Conservation (phyloP, 2,113 vertebrate species). For the Seriola quinqueradiata region DNA sequence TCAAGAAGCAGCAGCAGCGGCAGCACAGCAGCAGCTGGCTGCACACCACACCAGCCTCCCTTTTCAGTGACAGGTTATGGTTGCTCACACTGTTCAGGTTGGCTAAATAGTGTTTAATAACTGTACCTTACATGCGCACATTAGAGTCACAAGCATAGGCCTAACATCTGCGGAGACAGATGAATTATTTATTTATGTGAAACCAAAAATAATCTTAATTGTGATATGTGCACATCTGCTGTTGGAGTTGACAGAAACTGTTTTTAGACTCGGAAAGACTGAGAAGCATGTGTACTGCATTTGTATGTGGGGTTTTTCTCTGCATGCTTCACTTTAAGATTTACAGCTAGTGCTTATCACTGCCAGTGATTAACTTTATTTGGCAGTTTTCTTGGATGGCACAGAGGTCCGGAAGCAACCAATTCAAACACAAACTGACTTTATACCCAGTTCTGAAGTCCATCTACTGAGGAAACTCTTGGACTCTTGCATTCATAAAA, state of each 20-base stretch:
- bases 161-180: conserved; percentile 25
- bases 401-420: conserved; percentile 1
- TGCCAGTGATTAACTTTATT: conserved; percentile 18
- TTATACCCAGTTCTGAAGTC: conserved; percentile 39
- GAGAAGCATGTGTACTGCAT: neutral
- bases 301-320: neutral
- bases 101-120: conserved; percentile 5
- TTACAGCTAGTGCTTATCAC: conserved; percentile 9
- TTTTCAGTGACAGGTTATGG: conserved; percentile 23
- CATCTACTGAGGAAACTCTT: conserved; percentile 9
- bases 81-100: neutral
- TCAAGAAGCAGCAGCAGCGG: conserved; percentile 70
- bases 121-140: conserved; percentile 9
- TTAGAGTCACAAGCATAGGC: neutral
- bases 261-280: neutral
- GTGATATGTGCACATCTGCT: conserved; percentile 1
- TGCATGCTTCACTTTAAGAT: neutral
- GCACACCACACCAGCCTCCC: conserved; percentile 40
- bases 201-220: conserved; percentile 32
- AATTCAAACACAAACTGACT: conserved; percentile 23
- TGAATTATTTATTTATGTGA: conserved; percentile 47
- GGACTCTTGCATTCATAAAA: conserved; percentile 22
- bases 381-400: conserved; percentile 6
- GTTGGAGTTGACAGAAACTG: conserved; percentile 2
- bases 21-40: conserved; percentile 68